Percentiles rank a stretch among this genome's conserved stretches.
Evolutionary conservation across 2,888 invertebrate genomes (phyloP).

Genomic region (Torymus tubicola): DNA sequence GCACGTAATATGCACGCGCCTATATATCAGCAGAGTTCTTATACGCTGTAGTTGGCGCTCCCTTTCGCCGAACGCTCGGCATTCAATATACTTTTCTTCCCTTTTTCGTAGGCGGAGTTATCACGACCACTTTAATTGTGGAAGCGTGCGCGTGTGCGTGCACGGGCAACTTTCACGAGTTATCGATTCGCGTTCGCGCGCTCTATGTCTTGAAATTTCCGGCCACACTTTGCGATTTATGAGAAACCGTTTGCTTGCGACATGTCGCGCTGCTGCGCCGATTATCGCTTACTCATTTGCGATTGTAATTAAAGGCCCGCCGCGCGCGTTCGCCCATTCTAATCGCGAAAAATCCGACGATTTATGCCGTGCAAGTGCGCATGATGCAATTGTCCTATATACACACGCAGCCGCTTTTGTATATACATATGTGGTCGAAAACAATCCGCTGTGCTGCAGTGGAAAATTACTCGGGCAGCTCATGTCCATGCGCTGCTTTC

Average conservation of each 20-base stretch:
- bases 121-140: constrained; percentile 27
- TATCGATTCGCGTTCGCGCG: constrained; percentile 25
- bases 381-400: constrained; percentile 8
- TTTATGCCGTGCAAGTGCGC: constrained; percentile 1
- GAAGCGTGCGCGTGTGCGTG: neutral
- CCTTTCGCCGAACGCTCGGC: neutral
- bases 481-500: too few relatives aligned
- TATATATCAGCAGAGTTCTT: too few relatives aligned
- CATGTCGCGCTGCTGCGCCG: constrained; percentile 32
- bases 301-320: constrained; percentile 66
- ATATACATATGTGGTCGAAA: neutral
- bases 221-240: constrained; percentile 27
- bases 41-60: too few relatives aligned
- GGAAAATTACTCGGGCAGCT: too few relatives aligned
- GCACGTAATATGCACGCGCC: too few relatives aligned
- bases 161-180: constrained; percentile 42
- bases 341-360: constrained; percentile 28
- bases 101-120: neutral
- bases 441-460: neutral
- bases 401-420: too few relatives aligned
- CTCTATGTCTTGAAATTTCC: constrained; percentile 45
- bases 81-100: neutral
- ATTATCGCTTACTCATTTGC: constrained; percentile 70
- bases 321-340: constrained; percentile 11
- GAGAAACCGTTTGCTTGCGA: neutral